phyloP scores from a whole-genome alignment of 1,140 invertebrate genomes.

The Daktulosphaira vitifoliae region DNA sequence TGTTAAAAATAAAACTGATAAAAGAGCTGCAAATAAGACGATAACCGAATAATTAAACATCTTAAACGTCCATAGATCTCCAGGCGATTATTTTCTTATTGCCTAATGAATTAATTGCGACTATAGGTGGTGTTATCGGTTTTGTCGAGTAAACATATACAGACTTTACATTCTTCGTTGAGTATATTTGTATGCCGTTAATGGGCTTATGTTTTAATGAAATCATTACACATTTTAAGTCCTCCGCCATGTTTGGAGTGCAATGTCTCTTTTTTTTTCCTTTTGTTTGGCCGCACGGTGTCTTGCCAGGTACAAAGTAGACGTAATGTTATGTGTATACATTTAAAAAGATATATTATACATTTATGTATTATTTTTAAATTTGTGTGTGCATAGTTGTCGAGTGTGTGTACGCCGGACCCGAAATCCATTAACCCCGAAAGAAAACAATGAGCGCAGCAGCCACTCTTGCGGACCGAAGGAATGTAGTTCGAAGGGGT shows the following conservation, averaged over 20 bases:
- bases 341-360: no score
- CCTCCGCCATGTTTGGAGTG: constrained; percentile 9
- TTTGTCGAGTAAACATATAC: no score
- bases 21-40: constrained; percentile 5
- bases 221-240: constrained; percentile 16
- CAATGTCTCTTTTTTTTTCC: background rate
- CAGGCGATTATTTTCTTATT: no score
- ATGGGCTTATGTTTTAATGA: constrained; percentile 4
- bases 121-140: no score
- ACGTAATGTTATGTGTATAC: no score
- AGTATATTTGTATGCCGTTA: no score
- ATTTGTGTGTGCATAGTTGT: background rate
- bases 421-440: constrained; percentile 34
- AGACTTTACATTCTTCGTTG: no score
- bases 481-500: constrained; percentile 33
- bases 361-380: background rate
- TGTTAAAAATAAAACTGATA: background rate
- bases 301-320: constrained; percentile 6
- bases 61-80: no score
- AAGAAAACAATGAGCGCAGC: constrained; percentile 30
- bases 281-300: background rate
- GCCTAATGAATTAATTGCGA: no score
- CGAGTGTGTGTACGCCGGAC: background rate
- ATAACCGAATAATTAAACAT: no score
- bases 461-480: background rate